phyloP scores from a whole-genome alignment of 2,888 invertebrate species.

The Baronia brevicornis region DNA sequence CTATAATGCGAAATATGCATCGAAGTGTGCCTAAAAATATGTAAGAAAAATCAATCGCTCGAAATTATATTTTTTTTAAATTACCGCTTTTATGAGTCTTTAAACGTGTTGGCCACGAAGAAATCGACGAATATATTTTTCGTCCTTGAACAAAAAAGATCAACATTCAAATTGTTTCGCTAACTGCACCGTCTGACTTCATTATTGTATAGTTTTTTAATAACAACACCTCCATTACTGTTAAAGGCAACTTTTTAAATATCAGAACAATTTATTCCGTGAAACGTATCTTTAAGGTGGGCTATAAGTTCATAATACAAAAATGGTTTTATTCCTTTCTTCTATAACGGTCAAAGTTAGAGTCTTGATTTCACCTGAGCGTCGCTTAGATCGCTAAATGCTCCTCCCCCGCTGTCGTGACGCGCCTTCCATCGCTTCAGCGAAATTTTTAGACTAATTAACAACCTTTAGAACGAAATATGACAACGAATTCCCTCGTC shows the following conservation, averaged over 20 bases:
- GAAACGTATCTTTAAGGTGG: no score
- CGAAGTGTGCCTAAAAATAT: no score
- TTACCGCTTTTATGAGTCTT: neutral
- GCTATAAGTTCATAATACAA: no score
- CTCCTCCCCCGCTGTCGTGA: no score
- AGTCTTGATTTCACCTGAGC: no score
- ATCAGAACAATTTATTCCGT: constrained; percentile 1
- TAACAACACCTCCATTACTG: constrained; percentile 17
- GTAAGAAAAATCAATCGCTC: no score
- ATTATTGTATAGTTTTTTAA: constrained; percentile 15
- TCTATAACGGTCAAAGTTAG: no score
- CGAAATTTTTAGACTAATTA: constrained; percentile 1
- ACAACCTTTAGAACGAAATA: constrained; percentile 2
- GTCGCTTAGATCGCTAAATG: no score
- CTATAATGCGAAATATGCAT: no score
- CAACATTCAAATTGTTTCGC: constrained; percentile 11
- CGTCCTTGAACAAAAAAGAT: constrained; percentile 18
- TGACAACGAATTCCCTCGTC: no score
- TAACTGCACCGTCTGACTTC: constrained; percentile 13
- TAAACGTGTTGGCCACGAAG: constrained; percentile 6
- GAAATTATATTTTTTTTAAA: neutral
- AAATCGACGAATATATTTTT: constrained; percentile 13
- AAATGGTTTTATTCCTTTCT: no score
- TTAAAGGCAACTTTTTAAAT: constrained; percentile 2
- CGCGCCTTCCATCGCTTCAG: no score